Percentiles rank a stretch among this genome's conserved stretches.
phyloP scores from a whole-genome alignment of 2,888 invertebrate genomes.

The Drosophila barbarae region DNA sequence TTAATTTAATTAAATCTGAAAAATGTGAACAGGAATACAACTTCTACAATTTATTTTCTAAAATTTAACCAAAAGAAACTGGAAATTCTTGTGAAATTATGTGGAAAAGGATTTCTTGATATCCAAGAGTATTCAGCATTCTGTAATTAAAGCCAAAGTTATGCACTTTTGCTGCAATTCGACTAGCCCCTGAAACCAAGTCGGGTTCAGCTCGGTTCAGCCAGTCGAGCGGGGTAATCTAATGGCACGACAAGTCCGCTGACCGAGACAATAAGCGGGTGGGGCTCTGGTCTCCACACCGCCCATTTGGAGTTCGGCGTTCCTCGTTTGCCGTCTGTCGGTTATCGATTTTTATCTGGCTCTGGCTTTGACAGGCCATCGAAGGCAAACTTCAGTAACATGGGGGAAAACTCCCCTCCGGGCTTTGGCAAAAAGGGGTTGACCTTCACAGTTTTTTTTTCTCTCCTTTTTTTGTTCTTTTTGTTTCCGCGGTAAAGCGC shows the following conservation, averaged over 20 bases:
- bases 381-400: slow-evolving; percentile 28
- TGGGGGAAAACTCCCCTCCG: slow-evolving; percentile 13
- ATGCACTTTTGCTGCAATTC: slow-evolving; percentile 31
- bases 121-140: not conserved
- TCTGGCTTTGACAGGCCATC: slow-evolving; percentile 61
- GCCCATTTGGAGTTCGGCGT: slow-evolving; percentile 4
- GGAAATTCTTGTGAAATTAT: not conserved
- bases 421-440: slow-evolving; percentile 64
- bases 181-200: slow-evolving; percentile 63
- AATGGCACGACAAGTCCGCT: slow-evolving; percentile 44
- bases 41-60: not conserved
- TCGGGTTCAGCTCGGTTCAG: slow-evolving; percentile 39
- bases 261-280: slow-evolving; percentile 41
- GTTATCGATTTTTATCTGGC: slow-evolving; percentile 68
- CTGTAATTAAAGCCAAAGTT: not conserved
- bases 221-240: slow-evolving; percentile 2
- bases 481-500: slow-evolving; percentile 45
- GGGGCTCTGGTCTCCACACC: slow-evolving; percentile 38
- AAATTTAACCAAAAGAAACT: not conserved
- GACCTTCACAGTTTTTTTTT: slow-evolving; percentile 56
- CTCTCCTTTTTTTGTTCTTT: slow-evolving; percentile 6
- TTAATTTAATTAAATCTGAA: not conserved
- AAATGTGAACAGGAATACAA: too few relatives aligned
- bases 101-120: too few relatives aligned
- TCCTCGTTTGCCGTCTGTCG: slow-evolving; percentile 39